These are phyloP conservation scores for Dryadula phaetusa DNA, from an alignment of 2,888 invertebrate species.

Conservation along the genomic window DNA sequence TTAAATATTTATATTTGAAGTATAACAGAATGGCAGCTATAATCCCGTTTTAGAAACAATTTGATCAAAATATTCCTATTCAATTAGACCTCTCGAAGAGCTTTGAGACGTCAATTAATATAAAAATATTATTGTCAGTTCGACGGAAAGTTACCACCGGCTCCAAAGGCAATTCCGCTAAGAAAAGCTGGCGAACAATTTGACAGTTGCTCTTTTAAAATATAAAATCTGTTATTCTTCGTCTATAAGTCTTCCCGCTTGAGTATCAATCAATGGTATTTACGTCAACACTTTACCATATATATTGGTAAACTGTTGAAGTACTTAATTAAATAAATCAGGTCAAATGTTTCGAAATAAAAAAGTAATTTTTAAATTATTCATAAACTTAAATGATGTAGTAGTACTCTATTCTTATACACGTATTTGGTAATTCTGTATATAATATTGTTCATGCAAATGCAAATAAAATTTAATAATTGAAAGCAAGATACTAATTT, in stretches of 20 bases:
- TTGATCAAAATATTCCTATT: conserved; percentile 11
- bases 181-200: background rate
- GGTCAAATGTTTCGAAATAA: too few relatives aligned
- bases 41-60: background rate
- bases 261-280: background rate
- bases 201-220: background rate
- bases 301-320: background rate
- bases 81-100: background rate
- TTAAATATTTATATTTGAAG: background rate
- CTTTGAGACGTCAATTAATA: conserved; percentile 18
- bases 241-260: background rate
- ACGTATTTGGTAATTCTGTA: too few relatives aligned
- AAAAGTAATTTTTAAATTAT: too few relatives aligned
- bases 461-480: background rate
- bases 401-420: too few relatives aligned
- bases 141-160: background rate
- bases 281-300: background rate
- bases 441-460: too few relatives aligned
- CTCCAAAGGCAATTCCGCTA: background rate
- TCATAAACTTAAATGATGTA: too few relatives aligned
- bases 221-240: background rate
- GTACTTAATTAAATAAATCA: too few relatives aligned
- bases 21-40: background rate
- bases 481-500: background rate
- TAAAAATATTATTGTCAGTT: conserved; percentile 20